Base-by-base conservation (phyloP, 1,140 invertebrate species). In the Pantala flavescens region DNA sequence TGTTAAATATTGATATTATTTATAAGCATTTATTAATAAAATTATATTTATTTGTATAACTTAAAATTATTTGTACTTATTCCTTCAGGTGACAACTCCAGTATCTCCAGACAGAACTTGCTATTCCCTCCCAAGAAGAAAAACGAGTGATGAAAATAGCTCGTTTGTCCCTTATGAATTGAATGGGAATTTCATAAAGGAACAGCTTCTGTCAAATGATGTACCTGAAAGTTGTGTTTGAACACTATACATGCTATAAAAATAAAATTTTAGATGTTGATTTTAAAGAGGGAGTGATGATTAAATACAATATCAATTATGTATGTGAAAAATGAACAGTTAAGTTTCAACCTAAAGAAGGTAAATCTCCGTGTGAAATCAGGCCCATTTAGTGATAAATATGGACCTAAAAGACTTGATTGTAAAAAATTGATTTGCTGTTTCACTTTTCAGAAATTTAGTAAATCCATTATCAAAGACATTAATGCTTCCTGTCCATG, bases 171-270 rank as follows among this genome's bases (percentile, higher is more conserved):
- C 49, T 21, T 63, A 63, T 63, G 72, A 73, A 24, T 49, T 73
- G 43, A 73, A 73, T 73, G 72, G 72, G 23, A 49, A 43, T n/a
- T 73, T 73, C 23, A 73, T 73, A 16, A 73, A 73, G 43, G 72
- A 73, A 24, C 28, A 49, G 28, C 43, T 73, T 19, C 19, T 73
- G 23, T 42, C 72, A 23, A 43, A 36, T 23, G 28, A 49, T 43
- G 36, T 73, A 23, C 72, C 72, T 23, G 72, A 73, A 49, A 73
- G 72, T 49, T 73, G 72, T 49, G 72, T 73, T 16, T 73, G 72
- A 73, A 19, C 21, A 73, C 16, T 72, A 16, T 21, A 63, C 14
- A 16, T 16, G n/a, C 14, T 63, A 63, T 63, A 7, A 19, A 63
- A 63, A 21, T 16, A 63, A 16, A 16, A 16, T 3, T 21, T 19